Evolutionary conservation across 2,797 vertebrate species (phyloP).

Genomic region (Hydrophis major): DNA sequence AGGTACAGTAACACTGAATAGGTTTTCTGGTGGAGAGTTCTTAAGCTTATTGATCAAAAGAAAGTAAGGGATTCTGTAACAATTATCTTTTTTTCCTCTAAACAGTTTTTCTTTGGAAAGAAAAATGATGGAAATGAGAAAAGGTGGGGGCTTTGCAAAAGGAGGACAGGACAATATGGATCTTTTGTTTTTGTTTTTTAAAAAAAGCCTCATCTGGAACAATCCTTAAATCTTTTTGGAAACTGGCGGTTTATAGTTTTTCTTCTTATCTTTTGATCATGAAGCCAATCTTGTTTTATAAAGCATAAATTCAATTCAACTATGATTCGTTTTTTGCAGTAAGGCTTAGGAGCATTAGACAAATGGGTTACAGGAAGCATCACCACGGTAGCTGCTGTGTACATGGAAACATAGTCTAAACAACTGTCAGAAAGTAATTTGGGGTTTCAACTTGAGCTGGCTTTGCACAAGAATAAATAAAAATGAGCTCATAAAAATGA

Average conservation of each 20-base stretch:
- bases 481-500: neutral
- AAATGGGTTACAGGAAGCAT: neutral
- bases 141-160: neutral
- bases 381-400: neutral
- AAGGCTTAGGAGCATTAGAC: neutral
- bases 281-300: neutral
- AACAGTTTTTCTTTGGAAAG: neutral
- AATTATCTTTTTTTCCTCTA: neutral
- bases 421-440: neutral
- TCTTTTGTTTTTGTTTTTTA: neutral
- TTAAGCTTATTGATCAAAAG: neutral
- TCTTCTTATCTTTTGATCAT: neutral
- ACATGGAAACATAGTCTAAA: neutral
- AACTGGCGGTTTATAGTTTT: neutral
- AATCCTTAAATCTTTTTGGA: neutral
- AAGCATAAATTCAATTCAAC: neutral
- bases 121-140: neutral
- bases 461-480: neutral
- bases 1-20: neutral
- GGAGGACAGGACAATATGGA: neutral
- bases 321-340: neutral
- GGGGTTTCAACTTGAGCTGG: neutral
- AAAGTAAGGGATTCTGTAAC: neutral
- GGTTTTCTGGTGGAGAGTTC: neutral
- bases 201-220: neutral